phyloP scores from a whole-genome alignment of 1,140 invertebrate genomes.

The Stenopsyche tienmushanensis region DNA sequence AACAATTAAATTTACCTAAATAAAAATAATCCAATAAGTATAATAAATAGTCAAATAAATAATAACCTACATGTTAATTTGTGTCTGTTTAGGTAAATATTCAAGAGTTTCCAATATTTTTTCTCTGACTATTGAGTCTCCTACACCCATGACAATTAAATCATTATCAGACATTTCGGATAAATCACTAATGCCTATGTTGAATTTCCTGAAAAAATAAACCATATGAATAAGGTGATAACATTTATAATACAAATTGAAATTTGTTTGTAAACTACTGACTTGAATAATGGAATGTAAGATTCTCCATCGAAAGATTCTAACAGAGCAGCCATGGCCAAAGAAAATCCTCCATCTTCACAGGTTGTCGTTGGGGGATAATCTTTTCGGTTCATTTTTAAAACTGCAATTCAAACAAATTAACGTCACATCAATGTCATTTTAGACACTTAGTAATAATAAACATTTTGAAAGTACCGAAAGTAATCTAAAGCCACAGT shows the following conservation, averaged over 20 bases:
- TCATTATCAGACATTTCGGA: constrained; percentile 51
- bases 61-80: too few relatives aligned
- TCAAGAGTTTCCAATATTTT: constrained; percentile 48
- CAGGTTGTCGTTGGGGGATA: background rate
- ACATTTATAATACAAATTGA: too few relatives aligned
- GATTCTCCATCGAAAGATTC: constrained; percentile 49
- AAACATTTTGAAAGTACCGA: too few relatives aligned
- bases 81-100: constrained; percentile 48
- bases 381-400: too few relatives aligned
- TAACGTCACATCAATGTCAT: too few relatives aligned
- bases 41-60: too few relatives aligned
- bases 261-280: constrained; percentile 24
- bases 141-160: constrained; percentile 49
- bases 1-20: too few relatives aligned
- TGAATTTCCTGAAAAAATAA: constrained; percentile 46
- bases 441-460: too few relatives aligned
- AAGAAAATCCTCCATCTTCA: constrained; percentile 46
- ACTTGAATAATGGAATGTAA: constrained; percentile 52
- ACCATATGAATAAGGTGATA: background rate
- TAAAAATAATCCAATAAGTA: too few relatives aligned
- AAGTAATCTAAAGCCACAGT: too few relatives aligned
- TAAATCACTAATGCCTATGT: constrained; percentile 50
- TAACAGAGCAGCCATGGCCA: constrained; percentile 47
- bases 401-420: too few relatives aligned
- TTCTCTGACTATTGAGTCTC: constrained; percentile 45